These are phyloP conservation scores for Achlya flavicornis DNA, from an alignment of 2,888 invertebrate genomes.

Conservation along the genomic window DNA sequence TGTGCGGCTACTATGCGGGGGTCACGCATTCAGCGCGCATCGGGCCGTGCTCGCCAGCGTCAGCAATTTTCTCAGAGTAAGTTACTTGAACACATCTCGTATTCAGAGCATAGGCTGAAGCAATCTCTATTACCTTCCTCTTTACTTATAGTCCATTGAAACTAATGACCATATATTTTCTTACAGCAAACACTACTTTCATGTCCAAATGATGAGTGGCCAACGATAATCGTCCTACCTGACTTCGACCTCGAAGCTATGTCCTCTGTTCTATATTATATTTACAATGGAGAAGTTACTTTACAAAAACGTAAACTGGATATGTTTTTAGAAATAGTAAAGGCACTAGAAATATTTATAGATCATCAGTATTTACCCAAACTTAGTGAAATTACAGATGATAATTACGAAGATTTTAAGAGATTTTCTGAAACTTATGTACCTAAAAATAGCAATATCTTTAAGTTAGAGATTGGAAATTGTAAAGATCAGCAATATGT, in stretches of 20 bases:
- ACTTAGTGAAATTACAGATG: conserved; percentile 32
- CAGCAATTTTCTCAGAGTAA: conserved; percentile 87
- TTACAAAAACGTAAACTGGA: conserved; percentile 83
- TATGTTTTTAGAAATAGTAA: conserved; percentile 84
- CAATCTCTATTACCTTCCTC: background rate
- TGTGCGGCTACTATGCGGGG: conserved; percentile 86
- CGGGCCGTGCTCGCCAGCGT: conserved; percentile 87
- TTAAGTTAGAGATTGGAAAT: conserved; percentile 41
- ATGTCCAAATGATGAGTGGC: conserved; percentile 69
- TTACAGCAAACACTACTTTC: conserved; percentile 68
- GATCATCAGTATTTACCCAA: conserved; percentile 56
- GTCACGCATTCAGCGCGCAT: conserved; percentile 86
- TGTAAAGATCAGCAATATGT: conserved; percentile 41
- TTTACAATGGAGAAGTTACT: conserved; percentile 87
- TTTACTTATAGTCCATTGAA: background rate
- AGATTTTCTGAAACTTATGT: conserved; percentile 29
- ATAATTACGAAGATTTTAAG: conserved; percentile 26
- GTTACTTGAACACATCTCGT: conserved; percentile 25
- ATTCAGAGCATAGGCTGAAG: background rate
- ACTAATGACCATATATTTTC: background rate
- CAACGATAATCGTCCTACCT: conserved; percentile 86
- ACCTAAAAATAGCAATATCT: conserved; percentile 37
- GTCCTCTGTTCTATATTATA: conserved; percentile 86
- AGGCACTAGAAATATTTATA: conserved; percentile 70
- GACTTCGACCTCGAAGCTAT: conserved; percentile 86